Conservation (phyloP, 2,113 vertebrate species). For the Suricata suricatta region DNA sequence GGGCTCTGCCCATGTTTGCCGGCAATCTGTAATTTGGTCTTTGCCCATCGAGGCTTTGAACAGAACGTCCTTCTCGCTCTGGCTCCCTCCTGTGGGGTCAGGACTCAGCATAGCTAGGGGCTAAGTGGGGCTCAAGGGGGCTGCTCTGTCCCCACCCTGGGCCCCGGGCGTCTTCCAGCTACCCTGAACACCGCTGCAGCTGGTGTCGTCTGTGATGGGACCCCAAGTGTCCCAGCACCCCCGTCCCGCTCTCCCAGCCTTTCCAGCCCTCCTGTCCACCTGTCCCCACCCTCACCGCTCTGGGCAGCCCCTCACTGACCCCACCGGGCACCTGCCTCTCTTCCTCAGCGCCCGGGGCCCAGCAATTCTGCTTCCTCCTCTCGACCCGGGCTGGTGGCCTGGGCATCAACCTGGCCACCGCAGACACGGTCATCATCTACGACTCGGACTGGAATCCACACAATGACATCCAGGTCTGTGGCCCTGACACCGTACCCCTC, state of each 20-base stretch:
- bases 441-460: slow-evolving; percentile 99
- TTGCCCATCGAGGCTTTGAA: neutral
- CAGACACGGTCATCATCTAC: slow-evolving; percentile 98
- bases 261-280: rapidly evolving
- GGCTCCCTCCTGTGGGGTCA: neutral
- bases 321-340: neutral
- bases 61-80: neutral
- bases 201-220: rapidly evolving
- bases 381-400: slow-evolving; percentile 97
- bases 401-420: slow-evolving; percentile 97
- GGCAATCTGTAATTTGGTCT: neutral
- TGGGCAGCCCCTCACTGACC: too few relatives aligned
- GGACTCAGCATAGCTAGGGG: neutral
- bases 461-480: slow-evolving; percentile 97
- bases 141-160: neutral
- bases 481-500: neutral
- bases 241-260: neutral
- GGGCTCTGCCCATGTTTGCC: neutral
- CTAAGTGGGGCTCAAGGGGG: neutral
- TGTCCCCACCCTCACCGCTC: too few relatives aligned
- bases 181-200: neutral
- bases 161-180: neutral
- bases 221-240: too few relatives aligned
- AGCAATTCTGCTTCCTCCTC: slow-evolving; percentile 99
- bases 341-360: slow-evolving; percentile 94